Evolutionary conservation across 2,888 invertebrate species (phyloP).

Genomic region (Herminia tarsipennalis): DNA sequence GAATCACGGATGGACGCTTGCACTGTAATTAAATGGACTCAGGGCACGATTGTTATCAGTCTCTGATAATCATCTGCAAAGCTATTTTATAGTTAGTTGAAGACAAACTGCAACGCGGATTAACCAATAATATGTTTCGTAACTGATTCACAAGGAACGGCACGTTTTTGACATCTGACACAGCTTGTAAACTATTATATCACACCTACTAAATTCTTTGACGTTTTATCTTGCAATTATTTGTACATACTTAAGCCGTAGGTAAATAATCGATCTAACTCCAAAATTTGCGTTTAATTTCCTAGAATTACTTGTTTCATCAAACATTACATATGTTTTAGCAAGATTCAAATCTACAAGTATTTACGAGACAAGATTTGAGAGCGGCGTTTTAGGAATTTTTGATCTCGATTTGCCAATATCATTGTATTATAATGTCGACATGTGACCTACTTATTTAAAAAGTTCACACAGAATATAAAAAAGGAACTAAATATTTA

Average conservation of each 20-base stretch:
- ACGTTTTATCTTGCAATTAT: constrained; percentile 6
- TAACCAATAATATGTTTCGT: constrained; percentile 16
- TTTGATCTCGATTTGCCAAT: constrained; percentile 29
- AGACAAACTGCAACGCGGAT: constrained; percentile 4
- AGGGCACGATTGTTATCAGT: constrained; percentile 32
- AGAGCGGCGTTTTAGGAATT: constrained; percentile 12
- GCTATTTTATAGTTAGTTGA: constrained; percentile 8
- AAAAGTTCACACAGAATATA: constrained; percentile 29
- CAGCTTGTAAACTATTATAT: constrained; percentile 19
- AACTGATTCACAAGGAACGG: constrained; percentile 14
- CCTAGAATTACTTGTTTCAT: too few species aligned
- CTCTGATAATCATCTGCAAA: constrained; percentile 16
- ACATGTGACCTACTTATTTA: constrained; percentile 32
- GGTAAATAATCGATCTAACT: too few species aligned
- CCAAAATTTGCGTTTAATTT: too few species aligned
- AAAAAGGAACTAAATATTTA: constrained; percentile 21
- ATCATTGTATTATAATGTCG: constrained; percentile 42
- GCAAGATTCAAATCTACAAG: too few species aligned
- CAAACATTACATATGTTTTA: too few species aligned
- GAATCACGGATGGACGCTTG: constrained; percentile 45
- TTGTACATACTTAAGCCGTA: too few species aligned
- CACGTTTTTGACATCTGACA: constrained; percentile 13
- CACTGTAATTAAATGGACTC: constrained; percentile 52
- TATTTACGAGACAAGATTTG: too few species aligned
- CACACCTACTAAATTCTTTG: constrained; percentile 4